These are phyloP conservation scores for Agonopterix heracliana DNA, from an alignment of 2,888 invertebrate species.

Conservation along the genomic window DNA sequence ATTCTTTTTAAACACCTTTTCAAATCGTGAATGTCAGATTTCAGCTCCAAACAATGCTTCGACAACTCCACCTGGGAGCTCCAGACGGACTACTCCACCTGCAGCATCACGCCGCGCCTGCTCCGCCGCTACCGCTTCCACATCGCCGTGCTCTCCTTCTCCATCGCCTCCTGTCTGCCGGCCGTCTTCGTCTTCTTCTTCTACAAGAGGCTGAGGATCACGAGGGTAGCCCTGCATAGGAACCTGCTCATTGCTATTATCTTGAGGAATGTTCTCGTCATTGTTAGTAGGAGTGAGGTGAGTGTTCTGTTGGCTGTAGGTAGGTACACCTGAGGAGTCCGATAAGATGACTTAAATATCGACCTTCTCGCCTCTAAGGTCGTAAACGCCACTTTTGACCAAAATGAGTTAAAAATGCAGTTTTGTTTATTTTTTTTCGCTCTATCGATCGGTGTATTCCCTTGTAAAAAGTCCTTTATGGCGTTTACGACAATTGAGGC, in stretches of 20 bases:
- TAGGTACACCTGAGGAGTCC: no score
- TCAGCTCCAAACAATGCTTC: slow-evolving; percentile 74
- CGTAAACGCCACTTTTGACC: no score
- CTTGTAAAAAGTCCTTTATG: no score
- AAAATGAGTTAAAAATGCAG: no score
- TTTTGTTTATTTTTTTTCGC: no score
- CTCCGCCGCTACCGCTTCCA: slow-evolving; percentile 70
- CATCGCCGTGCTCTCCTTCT: slow-evolving; percentile 67
- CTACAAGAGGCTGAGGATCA: slow-evolving; percentile 71
- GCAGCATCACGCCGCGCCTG: slow-evolving; percentile 73
- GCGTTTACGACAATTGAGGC: no score
- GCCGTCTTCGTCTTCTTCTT: slow-evolving; percentile 75
- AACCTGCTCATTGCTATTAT: slow-evolving; percentile 77
- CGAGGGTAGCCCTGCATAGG: slow-evolving; percentile 75
- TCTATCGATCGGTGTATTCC: no score
- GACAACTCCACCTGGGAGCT: slow-evolving; percentile 74
- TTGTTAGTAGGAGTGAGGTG: slow-evolving; percentile 73
- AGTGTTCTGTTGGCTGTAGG: slow-evolving; percentile 22
- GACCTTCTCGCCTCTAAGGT: no score
- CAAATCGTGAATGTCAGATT: no score
- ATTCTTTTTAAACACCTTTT: no score
- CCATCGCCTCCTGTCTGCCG: slow-evolving; percentile 71
- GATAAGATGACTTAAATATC: no score
- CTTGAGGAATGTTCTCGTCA: slow-evolving; percentile 73
- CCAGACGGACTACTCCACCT: slow-evolving; percentile 75